phyloP scores from a whole-genome alignment of 2,888 invertebrate species.

The Brenthis hecate region DNA sequence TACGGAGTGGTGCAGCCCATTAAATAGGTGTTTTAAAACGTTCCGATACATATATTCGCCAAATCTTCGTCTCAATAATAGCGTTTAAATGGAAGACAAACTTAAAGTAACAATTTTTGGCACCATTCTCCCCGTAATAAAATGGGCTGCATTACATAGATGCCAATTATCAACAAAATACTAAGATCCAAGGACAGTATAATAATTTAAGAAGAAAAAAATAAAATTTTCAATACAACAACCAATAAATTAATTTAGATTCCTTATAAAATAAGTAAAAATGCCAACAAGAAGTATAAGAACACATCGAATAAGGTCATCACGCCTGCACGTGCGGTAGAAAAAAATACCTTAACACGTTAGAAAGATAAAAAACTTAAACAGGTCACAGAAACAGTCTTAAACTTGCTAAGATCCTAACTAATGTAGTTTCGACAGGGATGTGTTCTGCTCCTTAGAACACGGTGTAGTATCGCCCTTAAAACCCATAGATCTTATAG shows the following conservation, averaged over 20 bases:
- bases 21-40: slow-evolving; percentile 30
- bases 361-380: slow-evolving; percentile 79
- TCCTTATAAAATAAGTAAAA: slow-evolving; percentile 82
- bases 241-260: slow-evolving; percentile 83
- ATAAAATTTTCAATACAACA: slow-evolving; percentile 72
- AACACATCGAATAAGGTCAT: slow-evolving; percentile 76
- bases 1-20: slow-evolving; percentile 51
- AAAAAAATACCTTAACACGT: slow-evolving; percentile 67
- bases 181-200: slow-evolving; percentile 60
- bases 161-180: slow-evolving; percentile 70
- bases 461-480: slow-evolving; percentile 72
- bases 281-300: slow-evolving; percentile 82
- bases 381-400: slow-evolving; percentile 84
- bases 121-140: slow-evolving; percentile 54
- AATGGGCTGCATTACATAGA: slow-evolving; percentile 75
- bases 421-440: slow-evolving; percentile 79
- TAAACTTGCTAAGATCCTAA: slow-evolving; percentile 81
- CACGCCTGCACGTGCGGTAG: slow-evolving; percentile 51
- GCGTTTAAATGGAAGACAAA: slow-evolving; percentile 61
- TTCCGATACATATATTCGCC: slow-evolving; percentile 33
- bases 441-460: slow-evolving; percentile 81
- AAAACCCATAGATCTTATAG: slow-evolving; percentile 53
- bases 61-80: slow-evolving; percentile 40
- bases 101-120: slow-evolving; percentile 61
- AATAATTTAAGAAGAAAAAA: slow-evolving; percentile 75